Evolutionary conservation across 2,113 vertebrate genomes (phyloP), one percentile per base, ranked within the genome.

Genomic region (Phocoena phocoena): DNA sequence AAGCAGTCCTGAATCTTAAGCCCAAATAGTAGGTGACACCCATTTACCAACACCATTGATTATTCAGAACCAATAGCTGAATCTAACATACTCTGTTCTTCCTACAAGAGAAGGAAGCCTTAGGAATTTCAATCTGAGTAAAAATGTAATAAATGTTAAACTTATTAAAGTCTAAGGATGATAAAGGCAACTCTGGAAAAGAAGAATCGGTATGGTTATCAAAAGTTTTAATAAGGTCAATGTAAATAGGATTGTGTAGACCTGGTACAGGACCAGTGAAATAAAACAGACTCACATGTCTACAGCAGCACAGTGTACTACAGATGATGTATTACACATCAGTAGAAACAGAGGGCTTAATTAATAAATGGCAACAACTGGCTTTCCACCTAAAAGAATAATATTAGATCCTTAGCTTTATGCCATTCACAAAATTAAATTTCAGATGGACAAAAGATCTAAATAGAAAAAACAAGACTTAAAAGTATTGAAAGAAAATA

Each of bases 301-400:
- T 50, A 36, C 2, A 53, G 26, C 8, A 90, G 23, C 38, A 60
- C 5, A 44, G 58, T 33, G 44, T n/a, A 58, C 62, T 26, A 60
- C 23, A 31, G 14, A 70, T 33, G 11, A 53, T 47, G 20, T 68
- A 62, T 44, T 15, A 68, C 4, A 70, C 4, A 3, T 53, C 17
- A 63, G 8, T 14, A 85, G 55, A 74, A 96, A 91, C 10, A 65
- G 21, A 62, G 47, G 18, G 36, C 25, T 84, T 63, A 23, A 74
- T 20, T 70, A 77, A 44, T 11, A 83, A 88, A 77, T 67, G 9
- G 33, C 31, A 9, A 53, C 47, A 88, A 96, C 5, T 74, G 36
- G 18, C 36, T 88, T 65, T 94, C 73, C 77, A 53, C 38, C 33
- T 96, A 67, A 94, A 96, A 81, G 44, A 81, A 81, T 63, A 73